A percentile compares a stretch with the other conserved stretches of the same genome.
Conservation (phyloP, 64 coral and sea anemone genomes). For the Montipora efflorescens region DNA sequence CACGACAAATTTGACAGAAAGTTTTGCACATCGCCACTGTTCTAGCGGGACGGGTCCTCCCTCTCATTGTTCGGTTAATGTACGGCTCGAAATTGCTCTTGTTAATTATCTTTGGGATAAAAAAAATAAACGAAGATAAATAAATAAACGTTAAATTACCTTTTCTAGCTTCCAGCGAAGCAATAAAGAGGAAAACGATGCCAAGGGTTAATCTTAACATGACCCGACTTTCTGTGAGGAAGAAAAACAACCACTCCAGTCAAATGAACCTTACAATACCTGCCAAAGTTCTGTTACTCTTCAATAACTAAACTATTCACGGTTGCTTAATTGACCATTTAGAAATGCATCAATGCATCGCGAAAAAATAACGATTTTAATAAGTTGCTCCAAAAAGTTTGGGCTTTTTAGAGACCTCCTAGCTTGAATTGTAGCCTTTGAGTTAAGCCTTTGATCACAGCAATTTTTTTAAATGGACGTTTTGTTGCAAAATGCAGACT, state of each 20-base stretch:
- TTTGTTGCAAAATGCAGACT: neutral
- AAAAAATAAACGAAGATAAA: neutral
- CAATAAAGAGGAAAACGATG: constrained; percentile 8
- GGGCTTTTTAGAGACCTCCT: too few species aligned
- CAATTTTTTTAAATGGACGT: neutral
- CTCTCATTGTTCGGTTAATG: too few species aligned
- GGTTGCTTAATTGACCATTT: neutral
- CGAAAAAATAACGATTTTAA: neutral
- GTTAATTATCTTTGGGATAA: neutral
- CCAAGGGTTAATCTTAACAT: constrained; percentile 48
- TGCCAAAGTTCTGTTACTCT: neutral
- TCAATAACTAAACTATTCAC: neutral
- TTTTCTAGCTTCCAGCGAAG: constrained; percentile 50
- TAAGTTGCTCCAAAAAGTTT: neutral
- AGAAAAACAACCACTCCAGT: neutral
- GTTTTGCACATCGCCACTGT: too few species aligned
- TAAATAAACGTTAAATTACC: neutral
- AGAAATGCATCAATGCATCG: neutral
- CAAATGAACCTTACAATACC: neutral
- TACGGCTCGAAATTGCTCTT: neutral
- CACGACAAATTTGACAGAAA: too few species aligned
- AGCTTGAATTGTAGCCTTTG: too few species aligned
- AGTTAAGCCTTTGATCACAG: too few species aligned
- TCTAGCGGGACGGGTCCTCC: too few species aligned
- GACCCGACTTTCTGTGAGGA: constrained; percentile 4